Evolutionary conservation across 2,797 vertebrate species (phyloP), one percentile per base, ranked within the genome.

Genomic region (Pyrrhura leucotis): DNA sequence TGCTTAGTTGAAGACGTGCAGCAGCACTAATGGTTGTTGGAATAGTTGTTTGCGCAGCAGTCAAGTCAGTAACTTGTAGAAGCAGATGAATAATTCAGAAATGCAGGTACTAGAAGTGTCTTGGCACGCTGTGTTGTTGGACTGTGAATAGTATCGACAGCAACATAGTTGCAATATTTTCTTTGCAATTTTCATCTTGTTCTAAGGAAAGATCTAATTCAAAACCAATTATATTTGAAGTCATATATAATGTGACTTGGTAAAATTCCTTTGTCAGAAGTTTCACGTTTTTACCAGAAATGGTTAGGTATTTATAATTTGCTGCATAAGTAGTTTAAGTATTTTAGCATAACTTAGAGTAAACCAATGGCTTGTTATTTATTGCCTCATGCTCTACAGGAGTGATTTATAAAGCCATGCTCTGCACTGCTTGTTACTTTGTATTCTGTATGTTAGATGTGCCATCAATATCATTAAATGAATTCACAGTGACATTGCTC

Each of bases 401-500:
- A 97, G 93, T 97, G 97, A 98, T 98, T 98, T 98, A 98, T 98
- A 97, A 95, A 95, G 51, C 93, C 16, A 2, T n/a, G 92, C 88
- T 95, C 89, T 91, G 87, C 92, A 77, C 82, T 95, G 90, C 93
- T 77, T 88, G 95, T 96, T 98, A 89, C 93, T 97, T 96, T 96
- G 86, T 95, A 97, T 97, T 97, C 97, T 95, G 81, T 76, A 68
- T 89, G 75, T 97, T 96, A 92, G 94, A 95, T 93, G 90, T 96
- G 93, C 97, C 97, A 98, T 97, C 97, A 98, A 96, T 98, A 97
- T 98, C 96, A 89, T 96, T 97, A 98, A 98, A 98, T 96, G 97
- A 97, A 98, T 98, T 97, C 97, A 69, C 86, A 93, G 94, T 98
- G 98, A 96, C 97, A 97, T 92, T 95, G 93, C 97, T 98, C 95